These are phyloP conservation scores for Eurystomus gularis DNA, from an alignment of 2,113 vertebrate genomes.

Conservation along the genomic window DNA sequence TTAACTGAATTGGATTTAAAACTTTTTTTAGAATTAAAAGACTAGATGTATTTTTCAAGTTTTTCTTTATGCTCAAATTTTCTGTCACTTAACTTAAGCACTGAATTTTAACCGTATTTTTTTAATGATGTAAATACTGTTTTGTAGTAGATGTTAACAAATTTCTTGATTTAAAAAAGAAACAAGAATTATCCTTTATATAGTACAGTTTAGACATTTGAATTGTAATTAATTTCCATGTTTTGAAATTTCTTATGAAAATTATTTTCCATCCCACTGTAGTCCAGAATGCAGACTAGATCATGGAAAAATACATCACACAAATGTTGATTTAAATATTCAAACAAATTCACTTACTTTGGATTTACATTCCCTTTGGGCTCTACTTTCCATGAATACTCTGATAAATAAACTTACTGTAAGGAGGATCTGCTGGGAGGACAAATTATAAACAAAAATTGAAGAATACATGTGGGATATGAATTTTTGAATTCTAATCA, in stretches of 20 bases:
- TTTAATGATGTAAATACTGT: background rate
- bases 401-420: constrained; percentile 42
- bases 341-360: constrained; percentile 56
- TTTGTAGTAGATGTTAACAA: background rate
- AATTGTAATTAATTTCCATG: background rate
- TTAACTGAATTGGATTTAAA: background rate
- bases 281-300: background rate
- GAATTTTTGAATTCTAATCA: constrained; percentile 55
- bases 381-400: constrained; percentile 36
- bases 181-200: background rate
- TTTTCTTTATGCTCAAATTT: background rate
- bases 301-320: constrained; percentile 30
- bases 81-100: background rate
- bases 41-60: background rate
- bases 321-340: constrained; percentile 56
- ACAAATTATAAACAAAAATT: constrained; percentile 63
- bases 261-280: background rate
- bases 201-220: background rate
- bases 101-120: background rate
- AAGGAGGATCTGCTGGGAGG: constrained; percentile 34
- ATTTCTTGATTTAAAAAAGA: background rate
- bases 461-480: constrained; percentile 42
- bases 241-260: background rate
- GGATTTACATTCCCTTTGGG: constrained; percentile 59
- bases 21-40: background rate